Evolutionary conservation across 2,797 vertebrate genomes (phyloP).

Genomic region (Myiotriccus ornatus): DNA sequence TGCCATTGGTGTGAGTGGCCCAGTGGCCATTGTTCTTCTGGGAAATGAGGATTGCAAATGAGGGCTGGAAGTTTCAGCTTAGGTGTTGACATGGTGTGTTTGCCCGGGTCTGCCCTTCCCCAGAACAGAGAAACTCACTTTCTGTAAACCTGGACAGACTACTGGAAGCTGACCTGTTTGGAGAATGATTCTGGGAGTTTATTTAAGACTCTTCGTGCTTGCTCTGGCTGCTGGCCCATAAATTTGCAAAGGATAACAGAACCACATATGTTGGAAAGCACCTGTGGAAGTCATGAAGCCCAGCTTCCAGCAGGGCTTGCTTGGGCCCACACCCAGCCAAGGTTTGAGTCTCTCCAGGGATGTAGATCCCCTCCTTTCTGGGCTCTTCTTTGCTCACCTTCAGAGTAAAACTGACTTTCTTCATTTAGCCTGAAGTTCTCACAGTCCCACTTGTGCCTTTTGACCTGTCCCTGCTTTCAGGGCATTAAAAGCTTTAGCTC

Average conservation of each 20-base stretch:
- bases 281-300: neutral
- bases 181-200: neutral
- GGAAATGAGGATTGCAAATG: neutral
- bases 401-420: neutral
- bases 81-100: neutral
- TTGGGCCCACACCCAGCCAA: neutral
- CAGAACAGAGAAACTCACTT: neutral
- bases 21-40: neutral
- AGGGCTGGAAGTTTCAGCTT: neutral
- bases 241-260: neutral
- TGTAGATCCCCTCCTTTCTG: neutral
- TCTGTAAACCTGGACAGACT: neutral
- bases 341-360: neutral
- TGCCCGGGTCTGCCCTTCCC: neutral
- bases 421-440: neutral
- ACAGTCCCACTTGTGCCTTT: neutral
- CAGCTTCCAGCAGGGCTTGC: neutral
- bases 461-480: neutral
- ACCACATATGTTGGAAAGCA: accelerated
- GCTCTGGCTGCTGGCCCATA: neutral
- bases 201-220: neutral
- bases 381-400: neutral
- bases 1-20: neutral
- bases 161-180: neutral
- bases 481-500: neutral